Base-by-base conservation (phyloP, 30 jellyfish, hydroid and myxozoan genomes). In the Hydractinia symbiolongicarpus region DNA sequence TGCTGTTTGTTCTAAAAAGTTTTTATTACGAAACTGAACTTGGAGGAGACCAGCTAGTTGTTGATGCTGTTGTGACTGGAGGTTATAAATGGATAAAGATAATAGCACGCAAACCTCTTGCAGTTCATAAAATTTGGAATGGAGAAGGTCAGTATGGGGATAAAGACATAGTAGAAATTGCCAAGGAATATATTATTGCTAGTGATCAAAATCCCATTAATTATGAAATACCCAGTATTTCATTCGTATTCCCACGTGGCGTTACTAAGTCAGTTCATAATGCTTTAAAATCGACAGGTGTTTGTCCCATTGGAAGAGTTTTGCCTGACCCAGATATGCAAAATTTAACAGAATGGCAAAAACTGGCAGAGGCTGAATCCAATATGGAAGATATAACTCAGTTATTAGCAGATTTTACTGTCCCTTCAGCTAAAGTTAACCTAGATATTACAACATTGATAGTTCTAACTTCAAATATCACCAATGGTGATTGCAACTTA, bases 61-160 rank as follows among this genome's bases (percentile, higher is more conserved):
- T 90, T 8, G 97, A 90, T 85, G 95, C 89, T 56, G 93, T 78
- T 61, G 87, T 86, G 5, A 57, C 77, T 21, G 72, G 81, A 55
- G 95, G 95, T 7, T 84, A 84, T 77, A 30, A 73, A 9, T 90
- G 97, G 97, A 64, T 84, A 56, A 90, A 90, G 77, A 88, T 81
- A 10, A 40, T 90, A 75, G 97, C 97, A 7, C 85, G 97, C 14
- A 90, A 90, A 67, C 97, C 97, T 4, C 53, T 52, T 58, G 94
- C 97, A 4, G 57, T 90, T 57, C 95, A 90, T 66, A 67, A 85
- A 17, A 83, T 85, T 0, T 84, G 95, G 97, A 78, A 80, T 19
- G 97, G 97, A 9, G 79, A 71, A 19, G 95, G 97, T n/a, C 95
- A 90, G 83, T 90, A 72, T 72, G 97, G 97, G 10, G 95, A 81